phyloP scores from a whole-genome alignment of 2,888 invertebrate genomes.

The Drosophila koepferae region DNA sequence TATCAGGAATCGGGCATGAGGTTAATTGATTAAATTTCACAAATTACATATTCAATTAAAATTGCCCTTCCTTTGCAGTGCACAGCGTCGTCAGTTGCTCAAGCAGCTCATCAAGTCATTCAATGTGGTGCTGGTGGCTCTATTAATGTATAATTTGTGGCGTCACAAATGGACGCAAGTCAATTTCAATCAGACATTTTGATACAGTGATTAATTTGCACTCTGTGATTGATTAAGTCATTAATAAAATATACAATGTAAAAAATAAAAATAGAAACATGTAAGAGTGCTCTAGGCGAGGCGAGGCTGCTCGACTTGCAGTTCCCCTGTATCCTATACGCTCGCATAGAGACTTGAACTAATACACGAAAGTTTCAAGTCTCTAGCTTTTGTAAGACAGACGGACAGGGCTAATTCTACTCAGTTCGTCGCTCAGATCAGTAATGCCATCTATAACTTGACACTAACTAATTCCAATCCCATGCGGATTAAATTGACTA shows the following conservation, averaged over 20 bases:
- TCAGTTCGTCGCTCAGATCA: too few relatives aligned
- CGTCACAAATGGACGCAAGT: slow-evolving; percentile 84
- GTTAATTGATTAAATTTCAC: slow-evolving; percentile 23
- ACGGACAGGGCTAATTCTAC: too few relatives aligned
- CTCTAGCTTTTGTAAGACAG: too few relatives aligned
- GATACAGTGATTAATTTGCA: slow-evolving; percentile 50
- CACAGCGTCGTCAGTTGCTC: slow-evolving; percentile 77
- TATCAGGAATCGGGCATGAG: slow-evolving; percentile 45
- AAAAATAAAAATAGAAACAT: slow-evolving; percentile 9
- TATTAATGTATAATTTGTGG: slow-evolving; percentile 83
- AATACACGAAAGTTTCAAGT: too few relatives aligned
- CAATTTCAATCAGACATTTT: slow-evolving; percentile 74
- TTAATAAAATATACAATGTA: slow-evolving; percentile 53
- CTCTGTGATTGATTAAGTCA: slow-evolving; percentile 68
- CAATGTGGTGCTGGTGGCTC: slow-evolving; percentile 82
- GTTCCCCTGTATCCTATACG: too few relatives aligned
- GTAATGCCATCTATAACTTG: too few relatives aligned
- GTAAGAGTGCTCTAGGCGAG: too few relatives aligned
- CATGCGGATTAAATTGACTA: too few relatives aligned
- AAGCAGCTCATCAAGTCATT: slow-evolving; percentile 80
- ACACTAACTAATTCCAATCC: too few relatives aligned
- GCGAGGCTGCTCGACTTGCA: too few relatives aligned
- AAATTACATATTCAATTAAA: slow-evolving; percentile 2
- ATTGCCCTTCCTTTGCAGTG: slow-evolving; percentile 54
- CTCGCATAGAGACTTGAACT: too few relatives aligned